Evolutionary conservation across 2,113 vertebrate species (phyloP).

Genomic region (Poeciliopsis occidentalis): DNA sequence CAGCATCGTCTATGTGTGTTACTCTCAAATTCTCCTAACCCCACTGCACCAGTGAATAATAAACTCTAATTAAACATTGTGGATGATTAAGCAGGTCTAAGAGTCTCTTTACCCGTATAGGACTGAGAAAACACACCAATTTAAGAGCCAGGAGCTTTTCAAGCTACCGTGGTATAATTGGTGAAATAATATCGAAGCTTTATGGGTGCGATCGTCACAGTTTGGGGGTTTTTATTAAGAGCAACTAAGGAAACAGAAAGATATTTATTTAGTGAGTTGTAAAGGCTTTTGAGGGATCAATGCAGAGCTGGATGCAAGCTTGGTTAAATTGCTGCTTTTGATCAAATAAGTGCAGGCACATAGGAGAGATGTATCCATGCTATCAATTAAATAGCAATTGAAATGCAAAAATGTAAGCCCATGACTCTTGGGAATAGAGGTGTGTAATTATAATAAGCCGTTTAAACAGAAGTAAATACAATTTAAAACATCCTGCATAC

Average conservation of each 20-base stretch:
- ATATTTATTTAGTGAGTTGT: too few relatives aligned
- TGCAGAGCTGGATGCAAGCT: not conserved
- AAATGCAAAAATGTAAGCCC: not conserved
- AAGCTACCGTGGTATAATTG: too few relatives aligned
- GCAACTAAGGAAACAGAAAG: too few relatives aligned
- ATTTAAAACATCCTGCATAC: too few relatives aligned
- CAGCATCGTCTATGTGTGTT: not conserved
- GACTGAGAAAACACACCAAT: not conserved
- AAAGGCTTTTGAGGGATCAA: not conserved
- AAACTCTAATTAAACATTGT: constrained; percentile 32
- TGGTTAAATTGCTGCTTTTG: not conserved
- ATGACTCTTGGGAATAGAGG: not conserved
- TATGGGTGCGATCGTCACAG: too few relatives aligned
- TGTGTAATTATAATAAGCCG: not conserved
- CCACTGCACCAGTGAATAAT: not conserved
- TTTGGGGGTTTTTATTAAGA: too few relatives aligned
- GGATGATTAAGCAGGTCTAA: constrained; percentile 10
- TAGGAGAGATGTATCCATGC: not conserved
- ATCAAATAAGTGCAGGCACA: not conserved
- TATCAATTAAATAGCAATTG: not conserved
- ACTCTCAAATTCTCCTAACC: constrained; percentile 4
- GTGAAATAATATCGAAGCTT: too few relatives aligned
- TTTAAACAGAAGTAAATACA: too few relatives aligned
- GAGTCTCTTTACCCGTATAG: not conserved
- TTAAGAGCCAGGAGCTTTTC: not conserved